Conservation (phyloP, 1,140 invertebrate genomes). For the Kradibia gibbosae region DNA sequence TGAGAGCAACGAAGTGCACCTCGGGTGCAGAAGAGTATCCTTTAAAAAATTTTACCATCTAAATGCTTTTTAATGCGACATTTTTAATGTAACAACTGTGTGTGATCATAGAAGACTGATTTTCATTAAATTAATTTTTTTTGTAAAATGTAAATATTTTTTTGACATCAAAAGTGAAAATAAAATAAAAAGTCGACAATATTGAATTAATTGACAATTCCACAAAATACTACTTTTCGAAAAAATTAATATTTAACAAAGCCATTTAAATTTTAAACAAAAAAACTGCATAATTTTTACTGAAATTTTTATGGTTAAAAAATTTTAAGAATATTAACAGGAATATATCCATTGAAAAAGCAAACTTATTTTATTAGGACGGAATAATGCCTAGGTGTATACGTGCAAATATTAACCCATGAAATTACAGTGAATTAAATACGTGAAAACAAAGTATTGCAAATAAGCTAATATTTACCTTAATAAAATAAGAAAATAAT, state of each 20-base stretch:
- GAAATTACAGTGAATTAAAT: slow-evolving; percentile 16
- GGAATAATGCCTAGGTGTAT: neutral
- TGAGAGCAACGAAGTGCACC: slow-evolving; percentile 22
- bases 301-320: too few species aligned
- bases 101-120: too few species aligned
- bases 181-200: neutral
- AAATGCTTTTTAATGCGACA: slow-evolving; percentile 13
- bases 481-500: neutral
- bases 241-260: too few species aligned
- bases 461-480: slow-evolving; percentile 6
- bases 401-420: neutral
- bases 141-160: neutral
- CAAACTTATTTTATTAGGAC: neutral
- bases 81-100: too few species aligned
- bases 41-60: neutral
- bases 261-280: too few species aligned
- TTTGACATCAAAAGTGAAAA: neutral
- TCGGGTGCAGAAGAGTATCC: slow-evolving; percentile 3
- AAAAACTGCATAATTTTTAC: too few species aligned
- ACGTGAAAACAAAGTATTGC: neutral
- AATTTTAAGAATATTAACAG: too few species aligned
- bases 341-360: too few species aligned
- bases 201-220: too few species aligned
- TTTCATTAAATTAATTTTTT: neutral
- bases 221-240: too few species aligned